phyloP scores from a whole-genome alignment of 2,113 vertebrate species.

The Neomonachus schauinslandi region DNA sequence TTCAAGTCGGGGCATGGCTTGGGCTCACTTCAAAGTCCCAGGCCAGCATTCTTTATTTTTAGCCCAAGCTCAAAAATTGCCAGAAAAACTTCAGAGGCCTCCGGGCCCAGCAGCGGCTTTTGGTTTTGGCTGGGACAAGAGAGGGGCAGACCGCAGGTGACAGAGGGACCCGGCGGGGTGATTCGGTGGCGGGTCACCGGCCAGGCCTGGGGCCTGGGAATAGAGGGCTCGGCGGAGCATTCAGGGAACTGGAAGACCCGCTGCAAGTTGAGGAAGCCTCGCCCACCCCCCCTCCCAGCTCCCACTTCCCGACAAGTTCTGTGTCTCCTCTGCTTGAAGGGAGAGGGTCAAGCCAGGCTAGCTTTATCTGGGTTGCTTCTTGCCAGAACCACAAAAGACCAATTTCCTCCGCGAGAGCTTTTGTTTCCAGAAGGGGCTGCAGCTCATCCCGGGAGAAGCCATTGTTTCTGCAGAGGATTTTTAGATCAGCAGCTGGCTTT shows the following conservation, averaged over 20 bases:
- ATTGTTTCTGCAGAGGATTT: slow-evolving; percentile 67
- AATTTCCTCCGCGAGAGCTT: slow-evolving; percentile 64
- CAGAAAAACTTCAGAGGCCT: slow-evolving; percentile 34
- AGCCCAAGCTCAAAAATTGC: slow-evolving; percentile 56
- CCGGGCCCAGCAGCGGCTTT: background rate
- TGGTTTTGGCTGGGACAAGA: slow-evolving; percentile 54
- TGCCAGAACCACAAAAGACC: slow-evolving; percentile 77
- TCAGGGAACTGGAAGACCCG: background rate
- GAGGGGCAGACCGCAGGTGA: slow-evolving; percentile 49
- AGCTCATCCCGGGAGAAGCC: slow-evolving; percentile 61
- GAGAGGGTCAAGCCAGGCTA: slow-evolving; percentile 50
- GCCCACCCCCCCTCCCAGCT: background rate
- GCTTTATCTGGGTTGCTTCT: slow-evolving; percentile 69
- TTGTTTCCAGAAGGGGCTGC: slow-evolving; percentile 70
- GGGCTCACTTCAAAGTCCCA: slow-evolving; percentile 28
- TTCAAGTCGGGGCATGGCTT: slow-evolving; percentile 43
- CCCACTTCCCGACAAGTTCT: background rate
- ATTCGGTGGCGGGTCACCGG: background rate
- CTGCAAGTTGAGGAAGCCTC: background rate
- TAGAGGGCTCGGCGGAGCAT: background rate
- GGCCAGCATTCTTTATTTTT: slow-evolving; percentile 62
- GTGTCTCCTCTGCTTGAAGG: background rate
- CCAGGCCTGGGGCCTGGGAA: background rate
- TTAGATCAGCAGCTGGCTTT: slow-evolving; percentile 11
- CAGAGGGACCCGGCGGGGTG: background rate